phyloP scores from a whole-genome alignment of 2,797 vertebrate genomes.

The Smutsia gigantea region DNA sequence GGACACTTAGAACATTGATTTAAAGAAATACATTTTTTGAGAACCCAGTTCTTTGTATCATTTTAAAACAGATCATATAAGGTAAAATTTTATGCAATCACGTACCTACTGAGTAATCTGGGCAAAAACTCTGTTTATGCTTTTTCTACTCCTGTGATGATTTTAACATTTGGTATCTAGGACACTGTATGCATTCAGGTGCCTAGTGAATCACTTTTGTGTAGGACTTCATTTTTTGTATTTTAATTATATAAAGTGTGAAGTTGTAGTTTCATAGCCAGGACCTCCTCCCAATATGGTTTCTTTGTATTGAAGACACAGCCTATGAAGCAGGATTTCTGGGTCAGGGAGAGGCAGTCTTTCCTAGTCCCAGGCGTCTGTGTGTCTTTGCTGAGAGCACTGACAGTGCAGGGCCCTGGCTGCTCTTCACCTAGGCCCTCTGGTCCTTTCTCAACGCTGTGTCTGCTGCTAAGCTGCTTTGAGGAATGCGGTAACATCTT shows the following conservation, averaged over 20 bases:
- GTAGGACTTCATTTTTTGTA: background rate
- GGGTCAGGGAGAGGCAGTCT: background rate
- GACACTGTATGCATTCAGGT: background rate
- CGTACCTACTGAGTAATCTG: background rate
- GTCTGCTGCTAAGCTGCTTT: background rate
- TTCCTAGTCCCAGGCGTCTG: no score
- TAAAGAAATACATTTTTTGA: conserved; percentile 28
- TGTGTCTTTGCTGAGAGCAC: background rate
- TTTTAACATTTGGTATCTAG: conserved; percentile 38
- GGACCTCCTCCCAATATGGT: background rate
- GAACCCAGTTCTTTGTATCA: conserved; percentile 2
- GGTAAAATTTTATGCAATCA: background rate
- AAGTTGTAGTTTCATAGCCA: background rate
- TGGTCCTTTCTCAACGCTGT: background rate
- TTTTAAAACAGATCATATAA: background rate
- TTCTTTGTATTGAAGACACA: background rate
- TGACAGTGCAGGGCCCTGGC: background rate
- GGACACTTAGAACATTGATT: background rate
- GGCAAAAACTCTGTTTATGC: background rate
- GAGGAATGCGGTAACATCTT: background rate
- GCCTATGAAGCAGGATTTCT: background rate
- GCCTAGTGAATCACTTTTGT: background rate
- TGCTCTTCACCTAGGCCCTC: background rate
- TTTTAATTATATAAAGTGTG: background rate
- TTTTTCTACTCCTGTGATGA: background rate